phyloP scores from a whole-genome alignment of 2,113 vertebrate species.

The Malurus elegans region DNA sequence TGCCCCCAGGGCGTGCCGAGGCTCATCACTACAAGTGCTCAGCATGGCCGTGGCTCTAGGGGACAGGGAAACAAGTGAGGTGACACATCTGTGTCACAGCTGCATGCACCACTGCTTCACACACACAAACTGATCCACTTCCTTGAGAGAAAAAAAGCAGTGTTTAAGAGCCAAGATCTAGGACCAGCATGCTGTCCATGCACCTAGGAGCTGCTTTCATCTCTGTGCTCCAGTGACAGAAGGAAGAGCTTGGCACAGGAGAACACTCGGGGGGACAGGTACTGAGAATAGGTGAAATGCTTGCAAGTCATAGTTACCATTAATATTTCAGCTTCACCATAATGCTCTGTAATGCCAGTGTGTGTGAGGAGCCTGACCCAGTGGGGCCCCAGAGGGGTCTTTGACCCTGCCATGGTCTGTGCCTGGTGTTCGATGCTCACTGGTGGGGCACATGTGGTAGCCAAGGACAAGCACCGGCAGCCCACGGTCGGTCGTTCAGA shows the following conservation, averaged over 20 bases:
- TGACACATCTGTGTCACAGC: not conserved
- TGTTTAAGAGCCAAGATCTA: not conserved
- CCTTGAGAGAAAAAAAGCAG: not conserved
- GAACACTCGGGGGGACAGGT: not conserved
- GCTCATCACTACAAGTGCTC: not conserved
- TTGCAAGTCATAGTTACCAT: not conserved
- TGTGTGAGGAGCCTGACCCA: not conserved
- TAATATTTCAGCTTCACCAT: not conserved
- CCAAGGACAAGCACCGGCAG: not conserved
- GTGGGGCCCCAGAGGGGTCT: not conserved
- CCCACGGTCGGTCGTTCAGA: rapidly evolving
- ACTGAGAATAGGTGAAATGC: rapidly evolving
- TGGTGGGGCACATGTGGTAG: not conserved
- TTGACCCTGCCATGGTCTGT: not conserved
- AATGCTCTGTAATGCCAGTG: not conserved
- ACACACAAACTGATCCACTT: not conserved
- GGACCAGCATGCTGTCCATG: not conserved
- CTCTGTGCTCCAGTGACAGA: not conserved
- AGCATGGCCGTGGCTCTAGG: not conserved
- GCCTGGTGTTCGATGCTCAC: not conserved
- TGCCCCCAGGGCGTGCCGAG: rapidly evolving
- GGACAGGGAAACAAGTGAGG: not conserved
- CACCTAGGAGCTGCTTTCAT: not conserved
- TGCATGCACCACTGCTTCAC: not conserved
- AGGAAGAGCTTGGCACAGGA: not conserved